Evolutionary conservation across 1,140 invertebrate genomes (phyloP), one percentile per base, ranked within the genome.

Genomic region (Dendrolimus kikuchii): DNA sequence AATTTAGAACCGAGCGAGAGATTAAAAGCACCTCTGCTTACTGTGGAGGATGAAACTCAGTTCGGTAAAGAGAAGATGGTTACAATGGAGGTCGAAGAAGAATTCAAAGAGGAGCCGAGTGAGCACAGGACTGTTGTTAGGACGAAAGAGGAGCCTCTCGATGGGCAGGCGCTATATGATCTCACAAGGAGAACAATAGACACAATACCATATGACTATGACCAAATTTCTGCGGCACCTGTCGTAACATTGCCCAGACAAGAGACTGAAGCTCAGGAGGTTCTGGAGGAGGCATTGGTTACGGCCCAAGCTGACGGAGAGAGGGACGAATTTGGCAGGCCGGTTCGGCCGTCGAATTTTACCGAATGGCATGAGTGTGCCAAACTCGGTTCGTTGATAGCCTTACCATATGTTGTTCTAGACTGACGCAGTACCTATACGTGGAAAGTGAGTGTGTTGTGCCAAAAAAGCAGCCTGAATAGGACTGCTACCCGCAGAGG

Each of bases 381-480:
- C 92, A 60, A 90, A 90, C 62, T 90, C 86, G 84, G 89, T 88
- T 79, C 92, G 91, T 66, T 93, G 89, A 71, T 89, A 90, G 83
- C 92, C 89, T 91, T 97, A 91, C 96, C 96, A 89, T 98, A 98
- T 89, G 94, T 96, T 88, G 92, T 96, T 78, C 94, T 95, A 88
- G 95, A 96, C 90, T 96, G 91, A 88, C 71, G 57, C 38, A 9
- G 42, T 49, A 43, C 23, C 23, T 23, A 23, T 23, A 23, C 23
- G 23, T 23, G 23, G 23, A 23, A 23, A 23, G 23, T 23, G 23
- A 23, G 23, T 23, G 23, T 23, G 23, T 23, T 23, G 23, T 23
- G 23, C 23, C 23, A 23, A 23, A 23, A 23, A 23, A 23, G 23
- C 23, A 23, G 23, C 23, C 23, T 23, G 23, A 3, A 23, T 23